Percentiles rank a stretch among this genome's conserved stretches.
These are phyloP conservation scores for Pampusana beccarii DNA, from an alignment of 2,113 vertebrate species.

Conservation along the genomic window DNA sequence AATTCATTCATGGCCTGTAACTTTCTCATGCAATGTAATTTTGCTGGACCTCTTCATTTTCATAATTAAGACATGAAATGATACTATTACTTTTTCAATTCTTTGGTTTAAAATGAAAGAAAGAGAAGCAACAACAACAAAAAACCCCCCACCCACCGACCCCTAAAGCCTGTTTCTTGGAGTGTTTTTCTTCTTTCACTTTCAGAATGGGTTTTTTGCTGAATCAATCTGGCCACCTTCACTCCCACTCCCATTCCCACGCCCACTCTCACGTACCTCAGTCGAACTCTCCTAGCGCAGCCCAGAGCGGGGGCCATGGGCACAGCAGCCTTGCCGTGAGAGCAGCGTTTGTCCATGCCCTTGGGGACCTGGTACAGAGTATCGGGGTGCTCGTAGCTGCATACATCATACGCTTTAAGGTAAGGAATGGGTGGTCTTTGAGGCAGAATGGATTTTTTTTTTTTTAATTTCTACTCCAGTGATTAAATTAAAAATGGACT, in stretches of 20 bases:
- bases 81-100: neutral
- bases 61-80: neutral
- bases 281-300: neutral
- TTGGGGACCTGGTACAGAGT: slow-evolving; percentile 95
- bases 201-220: slow-evolving; percentile 96
- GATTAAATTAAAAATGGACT: neutral
- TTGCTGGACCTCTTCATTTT: neutral
- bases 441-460: neutral
- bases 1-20: neutral
- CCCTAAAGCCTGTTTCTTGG: neutral
- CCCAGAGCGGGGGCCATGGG: slow-evolving; percentile 40
- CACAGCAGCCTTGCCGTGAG: slow-evolving; percentile 89
- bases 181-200: neutral
- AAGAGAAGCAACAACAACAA: neutral
- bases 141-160: neutral
- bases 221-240: slow-evolving; percentile 90
- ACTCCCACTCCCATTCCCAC: slow-evolving; percentile 87
- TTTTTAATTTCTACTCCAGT: neutral
- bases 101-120: neutral
- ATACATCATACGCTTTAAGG: slow-evolving; percentile 96
- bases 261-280: slow-evolving; percentile 70
- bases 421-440: slow-evolving; percentile 29
- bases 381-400: slow-evolving; percentile 94
- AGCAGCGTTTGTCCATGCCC: slow-evolving; percentile 93
- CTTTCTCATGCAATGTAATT: neutral